phyloP scores from a whole-genome alignment of 2,888 invertebrate species.

The Epistrophella euchroma region DNA sequence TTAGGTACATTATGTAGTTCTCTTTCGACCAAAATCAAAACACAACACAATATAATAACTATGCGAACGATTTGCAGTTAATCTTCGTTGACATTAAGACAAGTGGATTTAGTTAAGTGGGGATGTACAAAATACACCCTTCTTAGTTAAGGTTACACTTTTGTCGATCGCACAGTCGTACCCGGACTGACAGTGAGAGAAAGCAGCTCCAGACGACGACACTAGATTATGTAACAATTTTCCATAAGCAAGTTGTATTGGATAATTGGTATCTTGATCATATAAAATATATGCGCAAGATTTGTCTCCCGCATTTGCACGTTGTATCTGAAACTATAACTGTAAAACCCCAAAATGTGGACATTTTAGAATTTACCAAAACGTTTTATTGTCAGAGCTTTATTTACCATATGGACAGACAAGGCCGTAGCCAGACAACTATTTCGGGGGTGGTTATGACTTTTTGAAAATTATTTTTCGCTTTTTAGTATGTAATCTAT shows the following conservation, averaged over 20 bases:
- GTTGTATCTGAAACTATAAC: too few relatives aligned
- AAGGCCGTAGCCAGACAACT: too few relatives aligned
- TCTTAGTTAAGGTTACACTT: background rate
- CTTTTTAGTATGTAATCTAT: too few relatives aligned
- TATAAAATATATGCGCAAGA: conserved; percentile 50
- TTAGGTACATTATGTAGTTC: background rate
- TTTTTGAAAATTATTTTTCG: too few relatives aligned
- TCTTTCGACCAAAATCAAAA: conserved; percentile 29
- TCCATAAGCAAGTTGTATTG: conserved; percentile 72
- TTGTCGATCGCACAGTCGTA: background rate
- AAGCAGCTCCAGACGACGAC: conserved; percentile 24
- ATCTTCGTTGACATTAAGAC: conserved; percentile 43
- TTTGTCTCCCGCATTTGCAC: conserved; percentile 50
- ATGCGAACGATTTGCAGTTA: conserved; percentile 37
- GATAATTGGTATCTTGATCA: conserved; percentile 71
- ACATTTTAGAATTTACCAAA: too few relatives aligned
- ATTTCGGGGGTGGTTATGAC: too few relatives aligned
- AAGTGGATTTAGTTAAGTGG: background rate
- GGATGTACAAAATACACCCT: conserved; percentile 43
- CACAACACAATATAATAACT: background rate
- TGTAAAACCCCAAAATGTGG: too few relatives aligned
- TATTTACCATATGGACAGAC: too few relatives aligned
- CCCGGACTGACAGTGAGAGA: background rate
- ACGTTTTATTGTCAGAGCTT: too few relatives aligned
- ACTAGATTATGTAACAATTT: conserved; percentile 45